A percentile compares a stretch with the other conserved stretches of the same genome.
phyloP scores from a whole-genome alignment of 1,140 invertebrate genomes.

The Lepidurus arcticus region DNA sequence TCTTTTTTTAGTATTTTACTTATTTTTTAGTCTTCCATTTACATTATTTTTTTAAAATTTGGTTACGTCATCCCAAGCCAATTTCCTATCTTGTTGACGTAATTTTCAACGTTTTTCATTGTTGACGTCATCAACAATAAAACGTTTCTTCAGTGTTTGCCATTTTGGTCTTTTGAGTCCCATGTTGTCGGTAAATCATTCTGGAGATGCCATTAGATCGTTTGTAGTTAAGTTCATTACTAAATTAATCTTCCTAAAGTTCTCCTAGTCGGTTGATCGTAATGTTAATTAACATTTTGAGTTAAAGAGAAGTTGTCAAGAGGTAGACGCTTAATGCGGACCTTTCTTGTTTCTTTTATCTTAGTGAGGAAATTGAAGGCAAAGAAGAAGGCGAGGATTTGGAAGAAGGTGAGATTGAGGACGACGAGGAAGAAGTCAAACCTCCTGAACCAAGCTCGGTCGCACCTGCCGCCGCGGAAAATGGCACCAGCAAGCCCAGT shows the following conservation, averaged over 20 bases:
- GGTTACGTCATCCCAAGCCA: too few species aligned
- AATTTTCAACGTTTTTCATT: too few species aligned
- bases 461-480: conserved; percentile 21
- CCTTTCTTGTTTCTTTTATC: neutral
- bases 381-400: conserved; percentile 38
- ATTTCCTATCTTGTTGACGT: too few species aligned
- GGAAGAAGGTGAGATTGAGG: conserved; percentile 40
- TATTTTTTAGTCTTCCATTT: too few species aligned
- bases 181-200: too few species aligned
- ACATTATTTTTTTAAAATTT: too few species aligned
- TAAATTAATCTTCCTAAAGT: neutral
- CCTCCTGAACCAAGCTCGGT: neutral
- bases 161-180: too few species aligned
- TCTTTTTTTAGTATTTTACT: too few species aligned
- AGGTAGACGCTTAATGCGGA: neutral
- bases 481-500: conserved; percentile 24
- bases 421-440: conserved; percentile 37
- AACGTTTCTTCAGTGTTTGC: too few species aligned
- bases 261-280: neutral
- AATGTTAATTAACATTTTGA: neutral
- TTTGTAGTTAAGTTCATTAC: too few species aligned
- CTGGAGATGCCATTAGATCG: too few species aligned
- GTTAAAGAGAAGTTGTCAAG: neutral
- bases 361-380: neutral
- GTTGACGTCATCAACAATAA: too few species aligned